Conservation (phyloP, 2,888 invertebrate species). For the Coleophora flavipennella region DNA sequence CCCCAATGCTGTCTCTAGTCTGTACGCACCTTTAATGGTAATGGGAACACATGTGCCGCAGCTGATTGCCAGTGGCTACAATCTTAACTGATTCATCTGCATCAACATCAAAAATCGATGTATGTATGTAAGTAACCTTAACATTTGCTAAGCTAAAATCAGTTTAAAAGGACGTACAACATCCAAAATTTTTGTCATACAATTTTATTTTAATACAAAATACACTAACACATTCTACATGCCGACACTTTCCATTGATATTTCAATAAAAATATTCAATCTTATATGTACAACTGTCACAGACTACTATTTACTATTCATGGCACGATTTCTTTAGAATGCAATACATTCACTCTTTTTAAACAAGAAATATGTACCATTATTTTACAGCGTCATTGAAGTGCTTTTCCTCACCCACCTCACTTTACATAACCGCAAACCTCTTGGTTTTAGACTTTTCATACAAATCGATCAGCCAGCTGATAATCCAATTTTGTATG, state of each 20-base stretch:
- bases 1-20: too few relatives aligned
- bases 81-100: conserved; percentile 63
- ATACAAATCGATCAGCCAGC: too few relatives aligned
- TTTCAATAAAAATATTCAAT: conserved; percentile 42
- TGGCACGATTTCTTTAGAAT: conserved; percentile 64
- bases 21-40: conserved; percentile 33
- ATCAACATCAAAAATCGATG: conserved; percentile 34
- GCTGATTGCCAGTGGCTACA: conserved; percentile 37
- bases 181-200: conserved; percentile 41
- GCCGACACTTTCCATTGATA: conserved; percentile 36
- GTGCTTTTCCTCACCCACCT: background rate
- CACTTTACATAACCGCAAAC: too few relatives aligned
- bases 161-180: conserved; percentile 34
- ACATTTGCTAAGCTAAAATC: conserved; percentile 41
- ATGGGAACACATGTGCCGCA: conserved; percentile 50
- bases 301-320: conserved; percentile 32
- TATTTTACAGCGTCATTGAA: conserved; percentile 5
- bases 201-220: conserved; percentile 41
- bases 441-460: too few relatives aligned
- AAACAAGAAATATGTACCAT: conserved; percentile 56
- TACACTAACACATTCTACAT: conserved; percentile 30
- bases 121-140: too few relatives aligned
- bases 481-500: too few relatives aligned
- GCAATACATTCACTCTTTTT: conserved; percentile 30
- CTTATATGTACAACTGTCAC: conserved; percentile 53